These are phyloP conservation scores for Grantiella picta DNA, from an alignment of 2,113 vertebrate species.

Conservation along the genomic window DNA sequence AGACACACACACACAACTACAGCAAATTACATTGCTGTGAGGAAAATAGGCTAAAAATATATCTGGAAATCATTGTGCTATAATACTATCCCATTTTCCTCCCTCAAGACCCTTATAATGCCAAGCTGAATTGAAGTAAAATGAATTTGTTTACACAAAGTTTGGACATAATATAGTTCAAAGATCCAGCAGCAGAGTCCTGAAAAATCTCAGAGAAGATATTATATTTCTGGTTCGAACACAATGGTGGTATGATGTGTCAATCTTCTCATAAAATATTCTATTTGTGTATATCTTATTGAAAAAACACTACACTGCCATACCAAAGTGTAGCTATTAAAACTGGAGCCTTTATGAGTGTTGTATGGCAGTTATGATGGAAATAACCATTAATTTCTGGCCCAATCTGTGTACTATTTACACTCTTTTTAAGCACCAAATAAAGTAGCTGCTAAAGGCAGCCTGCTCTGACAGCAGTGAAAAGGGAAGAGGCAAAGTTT, in stretches of 20 bases:
- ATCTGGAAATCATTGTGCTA: neutral
- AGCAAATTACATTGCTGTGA: neutral
- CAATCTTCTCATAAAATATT: neutral
- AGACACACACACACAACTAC: neutral
- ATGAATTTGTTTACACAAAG: neutral
- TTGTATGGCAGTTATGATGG: neutral
- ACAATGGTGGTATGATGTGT: neutral
- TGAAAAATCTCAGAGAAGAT: conserved; percentile 17
- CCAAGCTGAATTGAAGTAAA: neutral
- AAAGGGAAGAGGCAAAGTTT: neutral
- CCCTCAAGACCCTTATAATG: neutral
- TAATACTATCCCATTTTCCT: neutral
- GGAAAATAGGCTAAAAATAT: neutral
- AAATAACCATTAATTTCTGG: neutral
- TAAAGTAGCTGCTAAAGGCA: neutral
- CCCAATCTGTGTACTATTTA: neutral
- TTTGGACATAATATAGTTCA: neutral
- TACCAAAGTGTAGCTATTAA: neutral
- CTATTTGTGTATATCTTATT: neutral
- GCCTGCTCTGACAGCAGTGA: neutral
- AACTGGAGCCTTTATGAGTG: neutral
- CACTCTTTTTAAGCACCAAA: neutral
- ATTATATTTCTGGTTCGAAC: neutral
- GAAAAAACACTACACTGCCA: neutral
- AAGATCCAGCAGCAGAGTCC: neutral